Evolutionary conservation across 2,888 invertebrate species (phyloP).

Genomic region (Polyommatus iphigenia): DNA sequence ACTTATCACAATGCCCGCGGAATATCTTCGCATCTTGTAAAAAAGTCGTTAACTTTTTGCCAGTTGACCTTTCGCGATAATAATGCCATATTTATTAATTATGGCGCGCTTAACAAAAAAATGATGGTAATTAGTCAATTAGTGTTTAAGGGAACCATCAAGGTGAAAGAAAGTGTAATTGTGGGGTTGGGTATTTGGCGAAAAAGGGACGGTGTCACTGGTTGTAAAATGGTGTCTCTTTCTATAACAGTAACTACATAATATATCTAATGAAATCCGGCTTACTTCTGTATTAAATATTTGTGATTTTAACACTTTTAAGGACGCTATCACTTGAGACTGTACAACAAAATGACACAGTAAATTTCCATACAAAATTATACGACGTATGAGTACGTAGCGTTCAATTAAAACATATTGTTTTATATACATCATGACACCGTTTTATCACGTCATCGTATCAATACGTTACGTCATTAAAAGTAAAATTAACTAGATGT

Average conservation of each 20-base stretch:
- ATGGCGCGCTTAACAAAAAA: constrained; percentile 19
- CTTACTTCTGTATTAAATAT: not conserved
- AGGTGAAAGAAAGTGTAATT: constrained; percentile 21
- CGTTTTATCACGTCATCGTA: too few relatives aligned
- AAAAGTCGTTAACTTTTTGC: constrained; percentile 24
- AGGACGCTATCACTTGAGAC: too few relatives aligned
- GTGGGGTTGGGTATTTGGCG: not conserved
- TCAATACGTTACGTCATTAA: too few relatives aligned
- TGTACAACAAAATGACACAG: too few relatives aligned
- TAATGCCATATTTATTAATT: constrained; percentile 24
- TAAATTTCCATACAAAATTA: too few relatives aligned
- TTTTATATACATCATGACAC: too few relatives aligned
- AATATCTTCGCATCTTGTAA: constrained; percentile 27
- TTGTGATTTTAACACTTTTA: too few relatives aligned
- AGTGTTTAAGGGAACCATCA: constrained; percentile 5
- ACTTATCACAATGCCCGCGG: constrained; percentile 8
- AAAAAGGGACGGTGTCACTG: not conserved
- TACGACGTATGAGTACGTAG: too few relatives aligned
- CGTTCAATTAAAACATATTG: too few relatives aligned
- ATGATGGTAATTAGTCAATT: constrained; percentile 22
- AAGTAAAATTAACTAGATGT: too few relatives aligned
- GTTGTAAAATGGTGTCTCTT: not conserved
- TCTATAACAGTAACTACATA: not conserved
- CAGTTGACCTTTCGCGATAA: constrained; percentile 22
- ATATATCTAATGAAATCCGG: not conserved